Base-by-base conservation (phyloP, 1,140 invertebrate genomes). In the Drosophila subpulchrella region DNA sequence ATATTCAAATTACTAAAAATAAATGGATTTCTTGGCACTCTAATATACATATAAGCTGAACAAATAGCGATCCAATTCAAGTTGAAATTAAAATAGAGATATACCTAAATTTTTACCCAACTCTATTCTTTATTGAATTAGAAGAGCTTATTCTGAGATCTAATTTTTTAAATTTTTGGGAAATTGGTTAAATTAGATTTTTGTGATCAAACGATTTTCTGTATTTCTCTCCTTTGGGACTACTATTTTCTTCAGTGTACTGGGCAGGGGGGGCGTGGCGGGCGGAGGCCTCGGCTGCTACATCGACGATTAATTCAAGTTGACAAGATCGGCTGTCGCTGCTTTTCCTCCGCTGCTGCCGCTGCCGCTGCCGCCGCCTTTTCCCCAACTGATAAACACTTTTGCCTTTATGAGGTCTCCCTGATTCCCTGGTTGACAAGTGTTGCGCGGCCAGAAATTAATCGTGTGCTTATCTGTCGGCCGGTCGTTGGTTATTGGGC, bases 221-320 rank as follows among this genome's bases (percentile, higher is more conserved):
- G 32, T 32, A 7, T 6, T 0, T 7, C 8, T 32, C 27, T 27
- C 27, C 7, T 34, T 44, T 5, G 44, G 6, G 20, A 2, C n/a
- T 17, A 15, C n/a, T 5, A 4, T 24, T 54, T 54, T 44, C 20
- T n/a, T 34, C 39, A 61, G 56, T 65, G 61, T 36, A 20, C 10
- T 13, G 17, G 10, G 13, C 27, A 1, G 1, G n/a, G 30, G 27
- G 30, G 24, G 15, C 15, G 30, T 15, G 47, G 24, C 13, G 30
- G 17, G 10, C 34, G 20, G 34, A 30, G 17, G 61, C 55, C 20
- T 46, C 11, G 55, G 7, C 20, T 27, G 36, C 46, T 41, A 7
- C 47, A 47, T 75, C 56, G 77, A 32, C 82, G 66, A 88, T 86
- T 86, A 86, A 88, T 76, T 78, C 71, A 70, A 76, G 48, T 63